Base-by-base conservation (phyloP, 2,113 vertebrate species). In the Saccopteryx leptura region DNA sequence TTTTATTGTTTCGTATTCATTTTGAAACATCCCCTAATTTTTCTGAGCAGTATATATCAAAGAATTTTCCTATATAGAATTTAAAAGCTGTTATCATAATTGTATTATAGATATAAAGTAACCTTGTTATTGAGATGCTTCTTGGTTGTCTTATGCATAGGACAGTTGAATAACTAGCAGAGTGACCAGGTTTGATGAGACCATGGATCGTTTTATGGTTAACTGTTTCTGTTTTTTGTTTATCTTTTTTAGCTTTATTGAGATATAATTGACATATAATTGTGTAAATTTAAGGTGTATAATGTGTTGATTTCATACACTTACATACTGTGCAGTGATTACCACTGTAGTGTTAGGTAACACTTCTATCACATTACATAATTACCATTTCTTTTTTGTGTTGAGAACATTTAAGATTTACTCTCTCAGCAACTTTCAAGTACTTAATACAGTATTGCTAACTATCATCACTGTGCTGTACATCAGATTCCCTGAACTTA, bases 171-270 rank as follows among this genome's bases (percentile, higher is more conserved):
- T 95, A 66, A n/a, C 52, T n/a, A 48, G 69, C 50, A 72, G 58
- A 85, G 1, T 91, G 31, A 78, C 69, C n/a, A 91, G 69, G 72
- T 88, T 91, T 88, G 19, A 60, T 91, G 69, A 78, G 63, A 83
- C 61, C 28, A 5, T 69, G 23, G 39, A 48, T 60, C 65, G 33
- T 63, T 91, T 95, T 83, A 58, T 85, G 61, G 23, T 74, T 81
- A 79, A 84, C 52, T 75, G 23, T 90, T 88, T 87, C 39, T 7
- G 17, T 81, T 81, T 52, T 93, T 82, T 72, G 17, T 28, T 31
- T 82, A 54, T 33, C 24, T 48, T 26, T 60, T 87, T 74, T 31
- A 74, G 63, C 90, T 74, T 83, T 39, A 63, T 74, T 54, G 48
- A 74, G n/a, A 75, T 66, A 84, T 66, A 66, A 85, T 76, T 26